Percentiles rank a stretch among this genome's conserved stretches.
Evolutionary conservation across 2,888 invertebrate species (phyloP).

Genomic region (Cosmia pyralina): DNA sequence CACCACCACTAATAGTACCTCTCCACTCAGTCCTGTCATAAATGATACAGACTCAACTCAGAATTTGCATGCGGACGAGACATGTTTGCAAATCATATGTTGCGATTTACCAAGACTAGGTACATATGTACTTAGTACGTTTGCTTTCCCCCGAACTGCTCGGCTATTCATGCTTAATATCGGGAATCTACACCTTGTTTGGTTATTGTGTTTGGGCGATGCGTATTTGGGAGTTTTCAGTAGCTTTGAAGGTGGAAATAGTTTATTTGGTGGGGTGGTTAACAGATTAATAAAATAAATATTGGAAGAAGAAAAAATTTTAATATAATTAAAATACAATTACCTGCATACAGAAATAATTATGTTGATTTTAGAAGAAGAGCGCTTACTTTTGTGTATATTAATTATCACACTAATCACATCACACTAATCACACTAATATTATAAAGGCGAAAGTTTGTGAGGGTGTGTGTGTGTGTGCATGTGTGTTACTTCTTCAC

Average conservation of each 20-base stretch:
- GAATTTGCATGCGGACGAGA: conserved; percentile 75
- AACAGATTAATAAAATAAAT: not conserved
- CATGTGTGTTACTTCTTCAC: too few species aligned
- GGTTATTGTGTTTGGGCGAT: conserved; percentile 9
- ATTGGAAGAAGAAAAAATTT: too few species aligned
- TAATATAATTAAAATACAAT: too few species aligned
- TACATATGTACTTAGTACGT: conserved; percentile 58
- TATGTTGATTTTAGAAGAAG: too few species aligned
- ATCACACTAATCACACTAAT: too few species aligned
- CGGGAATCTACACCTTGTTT: conserved; percentile 30
- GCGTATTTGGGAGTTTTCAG: not conserved
- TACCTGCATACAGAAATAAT: too few species aligned
- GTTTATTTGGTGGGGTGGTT: not conserved
- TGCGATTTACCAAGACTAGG: conserved; percentile 66
- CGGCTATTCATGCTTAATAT: conserved; percentile 47
- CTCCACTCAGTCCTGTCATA: conserved; percentile 65
- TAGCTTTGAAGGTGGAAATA: not conserved
- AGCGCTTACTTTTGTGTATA: too few species aligned
- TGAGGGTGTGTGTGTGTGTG: too few species aligned
- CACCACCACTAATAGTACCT: conserved; percentile 50
- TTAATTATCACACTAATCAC: too few species aligned
- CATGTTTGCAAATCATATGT: conserved; percentile 79
- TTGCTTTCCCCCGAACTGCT: conserved; percentile 36
- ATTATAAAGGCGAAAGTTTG: too few species aligned
- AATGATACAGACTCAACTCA: conserved; percentile 76